Evolutionary conservation across 2,888 invertebrate genomes (phyloP), one percentile per base, ranked within the genome.

Genomic region (Amblyjoppa proteus): DNA sequence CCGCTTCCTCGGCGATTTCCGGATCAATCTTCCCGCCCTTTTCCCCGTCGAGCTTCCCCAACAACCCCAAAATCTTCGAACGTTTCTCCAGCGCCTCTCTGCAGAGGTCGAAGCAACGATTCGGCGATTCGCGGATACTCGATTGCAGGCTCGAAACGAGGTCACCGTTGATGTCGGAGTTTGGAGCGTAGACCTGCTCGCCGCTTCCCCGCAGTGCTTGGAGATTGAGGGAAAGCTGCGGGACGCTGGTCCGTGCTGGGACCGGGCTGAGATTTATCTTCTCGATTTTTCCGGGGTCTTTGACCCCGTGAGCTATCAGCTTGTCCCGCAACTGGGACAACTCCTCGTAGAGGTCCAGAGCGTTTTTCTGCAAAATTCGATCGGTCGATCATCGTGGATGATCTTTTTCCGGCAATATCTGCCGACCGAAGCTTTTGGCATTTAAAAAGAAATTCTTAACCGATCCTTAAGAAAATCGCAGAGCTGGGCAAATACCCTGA

Each of bases 241-340:
- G 61, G 13, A 25, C 9, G 25, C 58, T 20, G 25, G 75, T 64
- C 4, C 78, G n/a, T 20, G 51, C n/a, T 16, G 81, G 68, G n/a
- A 53, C 61, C 11, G 49, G 20, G 11, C 79, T 61, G 20, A 88
- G 70, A 41, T 84, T 85, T 20, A 90, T 58, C 11, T 89, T 89
- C 11, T 93, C 93, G 20, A 92, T 73, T 73, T 89, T 91, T 20
- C 93, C 93, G 0, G 93, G 92, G 85, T 93, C 92, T 68, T 90
- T 92, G 5, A 86, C 88, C 3, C 93, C 93, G 51, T 61, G 79
- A 0, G 88, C 79, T 3, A 93, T 87, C 28, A 94, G 83, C 84
- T 91, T 92, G 31, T 93, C 91, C 0, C 93, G 91, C 11, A 93
- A 85, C 34, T 91, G 90, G 3, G 81, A 69, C 68, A 91, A 84